Evolutionary conservation across 2,113 vertebrate species (phyloP).

Genomic region (Archocentrus centrarchus): DNA sequence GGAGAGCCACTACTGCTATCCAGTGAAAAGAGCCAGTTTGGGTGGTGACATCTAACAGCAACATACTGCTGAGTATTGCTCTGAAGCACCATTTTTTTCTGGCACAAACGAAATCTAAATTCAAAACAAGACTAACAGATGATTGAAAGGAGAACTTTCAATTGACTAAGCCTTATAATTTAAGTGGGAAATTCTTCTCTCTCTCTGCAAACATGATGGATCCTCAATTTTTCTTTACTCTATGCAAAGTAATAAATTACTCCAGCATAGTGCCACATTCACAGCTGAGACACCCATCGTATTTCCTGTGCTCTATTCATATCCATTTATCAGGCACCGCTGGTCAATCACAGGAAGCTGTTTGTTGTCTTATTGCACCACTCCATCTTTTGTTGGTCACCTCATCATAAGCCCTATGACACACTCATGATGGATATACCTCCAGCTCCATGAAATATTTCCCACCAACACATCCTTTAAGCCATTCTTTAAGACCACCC

Average conservation of each 20-base stretch:
- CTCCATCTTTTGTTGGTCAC: conserved; percentile 26
- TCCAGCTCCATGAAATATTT: background rate
- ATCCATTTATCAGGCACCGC: conserved; percentile 21
- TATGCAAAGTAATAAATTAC: background rate
- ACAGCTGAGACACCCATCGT: background rate
- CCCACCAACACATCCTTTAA: background rate
- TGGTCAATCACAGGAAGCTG: background rate
- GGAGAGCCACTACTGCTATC: too few species aligned
- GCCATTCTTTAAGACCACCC: background rate
- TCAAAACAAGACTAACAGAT: too few species aligned
- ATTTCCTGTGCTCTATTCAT: background rate
- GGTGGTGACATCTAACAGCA: too few species aligned
- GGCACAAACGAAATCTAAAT: too few species aligned
- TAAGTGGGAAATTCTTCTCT: background rate
- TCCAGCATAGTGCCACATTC: background rate
- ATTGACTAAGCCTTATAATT: background rate
- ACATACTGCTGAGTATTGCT: too few species aligned
- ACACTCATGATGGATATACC: conserved; percentile 8
- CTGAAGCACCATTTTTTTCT: too few species aligned
- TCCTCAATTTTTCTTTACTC: background rate
- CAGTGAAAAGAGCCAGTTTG: too few species aligned
- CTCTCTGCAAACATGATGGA: background rate
- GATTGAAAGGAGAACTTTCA: background rate
- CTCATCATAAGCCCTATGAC: conserved; percentile 12
- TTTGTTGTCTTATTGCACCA: conserved; percentile 26